Percentiles rank a stretch among this genome's conserved stretches.
Evolutionary conservation across 1,140 invertebrate genomes (phyloP).

Genomic region (Trissolcus basalis): DNA sequence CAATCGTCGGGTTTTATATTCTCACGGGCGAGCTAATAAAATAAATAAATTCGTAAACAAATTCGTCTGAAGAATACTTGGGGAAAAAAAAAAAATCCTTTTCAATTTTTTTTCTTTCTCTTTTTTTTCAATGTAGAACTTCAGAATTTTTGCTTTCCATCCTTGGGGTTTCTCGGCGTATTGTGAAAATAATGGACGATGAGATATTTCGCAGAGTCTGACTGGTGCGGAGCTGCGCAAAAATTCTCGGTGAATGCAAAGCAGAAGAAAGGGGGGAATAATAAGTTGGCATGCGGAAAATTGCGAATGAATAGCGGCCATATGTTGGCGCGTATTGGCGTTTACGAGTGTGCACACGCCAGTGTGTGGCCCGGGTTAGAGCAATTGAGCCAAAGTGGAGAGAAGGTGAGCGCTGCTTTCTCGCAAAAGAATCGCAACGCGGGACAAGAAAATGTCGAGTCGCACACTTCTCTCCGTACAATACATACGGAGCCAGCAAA

Average conservation of each 20-base stretch:
- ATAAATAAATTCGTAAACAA: too few relatives aligned
- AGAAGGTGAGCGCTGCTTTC: conserved; percentile 13
- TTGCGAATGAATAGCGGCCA: conserved; percentile 43
- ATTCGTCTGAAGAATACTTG: too few relatives aligned
- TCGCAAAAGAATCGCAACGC: conserved; percentile 26
- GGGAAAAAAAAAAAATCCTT: too few relatives aligned
- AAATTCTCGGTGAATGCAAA: conserved; percentile 10
- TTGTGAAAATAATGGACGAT: background rate
- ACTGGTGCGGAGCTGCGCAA: background rate
- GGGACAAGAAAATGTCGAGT: conserved; percentile 61
- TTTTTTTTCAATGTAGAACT: too few relatives aligned
- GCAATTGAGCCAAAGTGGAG: conserved; percentile 40
- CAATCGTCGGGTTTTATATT: too few relatives aligned
- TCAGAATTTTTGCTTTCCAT: too few relatives aligned
- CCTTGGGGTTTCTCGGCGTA: background rate
- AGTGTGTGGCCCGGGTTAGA: conserved; percentile 24
- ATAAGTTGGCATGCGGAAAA: conserved; percentile 34
- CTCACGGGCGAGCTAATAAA: too few relatives aligned
- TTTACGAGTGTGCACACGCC: conserved; percentile 10
- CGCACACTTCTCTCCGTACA: conserved; percentile 67
- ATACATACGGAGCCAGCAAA: conserved; percentile 58
- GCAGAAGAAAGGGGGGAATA: conserved; percentile 23
- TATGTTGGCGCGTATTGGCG: conserved; percentile 31
- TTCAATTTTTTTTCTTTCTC: too few relatives aligned
- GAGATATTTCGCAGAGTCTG: background rate